Evolutionary conservation across 2,888 invertebrate genomes (phyloP).

Genomic region (Phortica magna): DNA sequence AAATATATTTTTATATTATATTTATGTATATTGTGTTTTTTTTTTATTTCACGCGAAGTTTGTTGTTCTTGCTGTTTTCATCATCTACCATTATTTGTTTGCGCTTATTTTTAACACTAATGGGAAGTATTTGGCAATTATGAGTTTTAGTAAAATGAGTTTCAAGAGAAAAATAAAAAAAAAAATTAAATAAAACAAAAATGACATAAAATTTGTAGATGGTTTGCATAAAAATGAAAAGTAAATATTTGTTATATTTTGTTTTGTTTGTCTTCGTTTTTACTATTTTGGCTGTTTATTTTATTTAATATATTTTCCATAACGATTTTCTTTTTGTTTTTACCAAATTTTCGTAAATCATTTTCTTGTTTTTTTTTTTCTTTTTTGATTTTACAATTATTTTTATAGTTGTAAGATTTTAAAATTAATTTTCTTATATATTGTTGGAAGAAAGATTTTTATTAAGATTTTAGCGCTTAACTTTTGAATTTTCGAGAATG

Average conservation of each 20-base stretch:
- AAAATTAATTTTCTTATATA: not conserved
- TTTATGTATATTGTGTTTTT: slow-evolving; percentile 21
- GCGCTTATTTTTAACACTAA: slow-evolving; percentile 46
- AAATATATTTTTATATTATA: slow-evolving; percentile 21
- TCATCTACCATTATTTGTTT: slow-evolving; percentile 45
- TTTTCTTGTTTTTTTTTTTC: not conserved
- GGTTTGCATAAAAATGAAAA: slow-evolving; percentile 11
- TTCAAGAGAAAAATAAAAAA: not conserved
- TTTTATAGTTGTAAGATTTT: slow-evolving; percentile 1
- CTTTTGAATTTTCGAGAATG: slow-evolving; percentile 49
- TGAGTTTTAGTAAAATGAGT: slow-evolving; percentile 30
- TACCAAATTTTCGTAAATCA: not conserved
- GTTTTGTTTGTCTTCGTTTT: slow-evolving; percentile 33
- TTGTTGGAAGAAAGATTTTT: not conserved
- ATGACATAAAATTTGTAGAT: not conserved
- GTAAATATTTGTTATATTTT: slow-evolving; percentile 22
- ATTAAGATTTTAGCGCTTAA: slow-evolving; percentile 3
- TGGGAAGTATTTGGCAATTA: slow-evolving; percentile 67
- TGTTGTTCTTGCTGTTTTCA: slow-evolving; percentile 37
- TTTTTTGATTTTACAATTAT: not conserved
- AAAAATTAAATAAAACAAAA: not conserved
- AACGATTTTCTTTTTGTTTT: not conserved
- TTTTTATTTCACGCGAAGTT: slow-evolving; percentile 38
- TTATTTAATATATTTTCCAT: not conserved
- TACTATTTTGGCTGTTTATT: slow-evolving; percentile 13